Percentiles rank a stretch among this genome's conserved stretches.
These are phyloP conservation scores for Latheticus oryzae DNA, from an alignment of 2,888 invertebrate genomes.

Conservation along the genomic window DNA sequence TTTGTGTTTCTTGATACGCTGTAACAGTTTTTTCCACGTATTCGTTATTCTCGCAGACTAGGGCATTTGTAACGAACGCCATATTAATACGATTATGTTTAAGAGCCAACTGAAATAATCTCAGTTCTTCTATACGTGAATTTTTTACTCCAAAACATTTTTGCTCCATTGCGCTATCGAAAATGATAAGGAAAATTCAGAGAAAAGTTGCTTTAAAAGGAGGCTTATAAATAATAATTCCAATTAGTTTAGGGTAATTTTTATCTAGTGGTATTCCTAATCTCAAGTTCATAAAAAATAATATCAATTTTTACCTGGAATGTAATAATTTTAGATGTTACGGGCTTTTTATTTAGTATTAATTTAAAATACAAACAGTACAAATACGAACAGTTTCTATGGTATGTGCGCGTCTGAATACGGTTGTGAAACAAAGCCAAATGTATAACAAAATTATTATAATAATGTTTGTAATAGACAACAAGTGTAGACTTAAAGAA, in stretches of 20 bases:
- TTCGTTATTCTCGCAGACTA: background rate
- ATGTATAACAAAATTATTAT: slow-evolving; percentile 29
- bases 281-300: slow-evolving; percentile 31
- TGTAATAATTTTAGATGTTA: slow-evolving; percentile 27
- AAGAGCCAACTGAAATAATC: slow-evolving; percentile 32
- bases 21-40: slow-evolving; percentile 2
- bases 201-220: slow-evolving; percentile 27
- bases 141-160: slow-evolving; percentile 30
- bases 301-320: slow-evolving; percentile 6
- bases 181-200: slow-evolving; percentile 21
- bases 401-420: slow-evolving; percentile 24
- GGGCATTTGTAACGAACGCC: slow-evolving; percentile 5
- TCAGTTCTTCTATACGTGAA: slow-evolving; percentile 33
- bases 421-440: slow-evolving; percentile 22
- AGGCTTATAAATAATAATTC: slow-evolving; percentile 24
- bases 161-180: slow-evolving; percentile 25
- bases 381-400: slow-evolving; percentile 29
- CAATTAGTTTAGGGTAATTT: slow-evolving; percentile 30
- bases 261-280: slow-evolving; percentile 24
- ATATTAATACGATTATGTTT: slow-evolving; percentile 7
- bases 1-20: slow-evolving; percentile 2
- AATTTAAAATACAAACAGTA: slow-evolving; percentile 33
- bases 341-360: slow-evolving; percentile 32
- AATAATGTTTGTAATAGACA: slow-evolving; percentile 26
- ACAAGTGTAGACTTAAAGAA: slow-evolving; percentile 24